phyloP scores from a whole-genome alignment of 2,797 vertebrate genomes.

The Cryptoprocta ferox region DNA sequence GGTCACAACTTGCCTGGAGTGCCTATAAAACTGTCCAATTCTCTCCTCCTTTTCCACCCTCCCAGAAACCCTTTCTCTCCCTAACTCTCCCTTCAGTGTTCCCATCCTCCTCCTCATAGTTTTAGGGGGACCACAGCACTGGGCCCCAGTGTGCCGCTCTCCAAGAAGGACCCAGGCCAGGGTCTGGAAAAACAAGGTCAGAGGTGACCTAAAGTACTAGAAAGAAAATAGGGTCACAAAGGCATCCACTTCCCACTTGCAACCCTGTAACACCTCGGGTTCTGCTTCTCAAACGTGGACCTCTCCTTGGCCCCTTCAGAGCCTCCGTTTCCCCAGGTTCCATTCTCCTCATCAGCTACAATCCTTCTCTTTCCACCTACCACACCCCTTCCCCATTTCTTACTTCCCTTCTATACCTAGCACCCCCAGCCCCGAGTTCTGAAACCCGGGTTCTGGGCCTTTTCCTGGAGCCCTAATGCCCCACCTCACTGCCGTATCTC shows the following conservation, averaged over 20 bases:
- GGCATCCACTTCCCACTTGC: not conserved
- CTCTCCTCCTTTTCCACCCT: conserved; percentile 15
- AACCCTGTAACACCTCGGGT: not conserved
- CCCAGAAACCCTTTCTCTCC: conserved; percentile 41
- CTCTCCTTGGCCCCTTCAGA: not conserved
- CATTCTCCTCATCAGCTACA: not conserved
- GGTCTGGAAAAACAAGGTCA: not conserved
- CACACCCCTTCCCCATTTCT: conserved; percentile 71
- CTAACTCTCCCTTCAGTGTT: not conserved
- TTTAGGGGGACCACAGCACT: not conserved
- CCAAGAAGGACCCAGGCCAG: conserved; percentile 43
- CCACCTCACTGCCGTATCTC: conserved; percentile 69
- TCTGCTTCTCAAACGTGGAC: not conserved
- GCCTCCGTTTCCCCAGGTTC: not conserved
- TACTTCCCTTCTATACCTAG: not conserved
- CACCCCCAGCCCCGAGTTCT: not conserved
- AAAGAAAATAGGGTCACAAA: conserved; percentile 68
- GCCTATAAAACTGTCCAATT: not conserved
- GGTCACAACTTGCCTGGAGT: conserved; percentile 57
- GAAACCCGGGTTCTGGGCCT: conserved; percentile 17
- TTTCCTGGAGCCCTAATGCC: conserved; percentile 9
- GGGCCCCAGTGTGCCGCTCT: not conserved
- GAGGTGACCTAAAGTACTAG: not conserved
- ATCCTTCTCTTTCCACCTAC: conserved; percentile 41
- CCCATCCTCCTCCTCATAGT: not conserved